These are phyloP conservation scores for Mythimna lalbum DNA, from an alignment of 2,888 invertebrate genomes.

Conservation along the genomic window DNA sequence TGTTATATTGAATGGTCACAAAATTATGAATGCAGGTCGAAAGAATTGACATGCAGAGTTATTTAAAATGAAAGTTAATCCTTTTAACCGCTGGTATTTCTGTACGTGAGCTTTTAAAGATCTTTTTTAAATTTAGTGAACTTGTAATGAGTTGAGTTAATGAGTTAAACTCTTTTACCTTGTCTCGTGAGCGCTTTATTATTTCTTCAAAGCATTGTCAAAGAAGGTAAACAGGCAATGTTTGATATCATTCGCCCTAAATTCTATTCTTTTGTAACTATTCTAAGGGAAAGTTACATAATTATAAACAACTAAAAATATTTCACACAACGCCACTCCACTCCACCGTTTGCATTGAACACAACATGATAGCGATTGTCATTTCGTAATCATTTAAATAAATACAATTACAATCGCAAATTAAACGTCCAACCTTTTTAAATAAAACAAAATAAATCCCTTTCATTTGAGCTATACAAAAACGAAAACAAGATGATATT, in stretches of 20 bases:
- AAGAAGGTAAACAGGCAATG: neutral
- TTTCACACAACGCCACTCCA: conserved; percentile 27
- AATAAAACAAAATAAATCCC: conserved; percentile 68
- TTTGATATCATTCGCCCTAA: neutral
- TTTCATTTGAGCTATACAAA: conserved; percentile 61
- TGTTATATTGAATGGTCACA: conserved; percentile 61
- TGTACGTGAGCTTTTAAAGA: conserved; percentile 11
- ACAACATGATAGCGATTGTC: conserved; percentile 56
- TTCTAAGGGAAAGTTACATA: too few species aligned
- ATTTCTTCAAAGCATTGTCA: neutral
- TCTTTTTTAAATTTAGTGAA: conserved; percentile 15
- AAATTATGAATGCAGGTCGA: conserved; percentile 65
- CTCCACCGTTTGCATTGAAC: conserved; percentile 11
- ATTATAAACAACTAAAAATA: neutral
- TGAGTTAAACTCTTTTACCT: too few species aligned
- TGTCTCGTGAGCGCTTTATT: neutral
- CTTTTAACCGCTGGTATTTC: conserved; percentile 49
- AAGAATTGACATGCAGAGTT: conserved; percentile 51
- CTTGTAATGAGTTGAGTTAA: neutral
- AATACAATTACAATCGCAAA: conserved; percentile 77
- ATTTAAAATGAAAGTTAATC: conserved; percentile 57
- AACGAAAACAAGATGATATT: conserved; percentile 62
- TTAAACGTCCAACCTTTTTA: conserved; percentile 70
- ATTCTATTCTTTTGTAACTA: neutral
- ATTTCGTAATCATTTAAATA: conserved; percentile 71